phyloP scores from a whole-genome alignment of 2,797 vertebrate genomes.

The Onychomys arenicola region DNA sequence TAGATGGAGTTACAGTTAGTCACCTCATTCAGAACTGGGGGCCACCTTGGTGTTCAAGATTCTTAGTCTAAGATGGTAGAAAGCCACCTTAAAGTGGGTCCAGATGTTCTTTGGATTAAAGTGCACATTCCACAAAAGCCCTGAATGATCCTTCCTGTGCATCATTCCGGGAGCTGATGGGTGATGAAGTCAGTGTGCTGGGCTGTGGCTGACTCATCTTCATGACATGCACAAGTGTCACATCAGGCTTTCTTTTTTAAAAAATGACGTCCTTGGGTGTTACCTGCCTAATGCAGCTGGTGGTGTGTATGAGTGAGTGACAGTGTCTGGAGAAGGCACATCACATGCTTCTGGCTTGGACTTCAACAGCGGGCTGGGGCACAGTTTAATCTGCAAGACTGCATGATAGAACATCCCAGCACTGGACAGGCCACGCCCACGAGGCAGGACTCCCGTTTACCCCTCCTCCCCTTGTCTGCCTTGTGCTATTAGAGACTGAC shows the following conservation, averaged over 20 bases:
- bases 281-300: rapidly evolving
- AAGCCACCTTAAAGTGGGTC: neutral
- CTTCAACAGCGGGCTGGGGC: neutral
- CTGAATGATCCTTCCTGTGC: too few species aligned
- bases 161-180: neutral
- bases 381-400: too few species aligned
- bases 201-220: neutral
- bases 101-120: neutral
- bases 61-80: neutral
- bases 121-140: neutral
- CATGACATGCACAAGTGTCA: too few species aligned
- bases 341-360: neutral
- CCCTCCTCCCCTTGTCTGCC: neutral
- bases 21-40: neutral
- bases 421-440: neutral
- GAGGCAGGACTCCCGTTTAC: neutral
- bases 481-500: too few species aligned
- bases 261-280: neutral
- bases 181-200: neutral
- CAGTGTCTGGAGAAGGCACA: neutral
- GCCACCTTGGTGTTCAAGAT: rapidly evolving
- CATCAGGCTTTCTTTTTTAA: neutral
- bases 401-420: too few species aligned
- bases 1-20: neutral
- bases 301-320: neutral